Percentiles rank a stretch among this genome's conserved stretches.
phyloP scores from a whole-genome alignment of 2,797 vertebrate species.

The Parambassis ranga region DNA sequence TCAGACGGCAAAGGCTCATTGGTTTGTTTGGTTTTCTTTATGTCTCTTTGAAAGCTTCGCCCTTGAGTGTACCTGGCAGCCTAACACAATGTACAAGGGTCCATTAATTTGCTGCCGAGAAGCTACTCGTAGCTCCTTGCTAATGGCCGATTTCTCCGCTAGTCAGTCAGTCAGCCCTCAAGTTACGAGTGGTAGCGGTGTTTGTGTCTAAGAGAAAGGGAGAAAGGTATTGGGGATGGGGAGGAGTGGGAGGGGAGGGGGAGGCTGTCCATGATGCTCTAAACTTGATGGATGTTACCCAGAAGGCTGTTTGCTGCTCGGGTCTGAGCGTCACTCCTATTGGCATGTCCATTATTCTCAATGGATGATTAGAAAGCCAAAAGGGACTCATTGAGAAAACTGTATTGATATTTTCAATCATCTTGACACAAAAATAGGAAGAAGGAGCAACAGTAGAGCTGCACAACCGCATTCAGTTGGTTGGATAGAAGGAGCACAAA shows the following conservation, averaged over 20 bases:
- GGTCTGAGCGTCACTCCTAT: constrained; percentile 16
- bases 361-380: constrained; percentile 26
- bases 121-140: constrained; percentile 26
- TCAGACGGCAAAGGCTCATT: neutral
- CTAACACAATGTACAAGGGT: constrained; percentile 25
- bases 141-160: constrained; percentile 39
- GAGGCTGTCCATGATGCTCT: neutral
- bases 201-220: neutral
- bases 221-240: constrained; percentile 5
- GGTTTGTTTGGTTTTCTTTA: constrained; percentile 38
- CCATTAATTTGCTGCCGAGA: constrained; percentile 44
- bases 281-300: constrained; percentile 38
- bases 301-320: neutral
- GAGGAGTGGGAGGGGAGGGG: neutral
- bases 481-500: constrained; percentile 11
- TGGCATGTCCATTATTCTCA: constrained; percentile 43
- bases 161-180: constrained; percentile 40
- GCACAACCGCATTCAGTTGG: neutral
- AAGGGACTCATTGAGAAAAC: constrained; percentile 22
- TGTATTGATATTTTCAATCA: constrained; percentile 44
- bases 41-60: constrained; percentile 30
- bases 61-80: constrained; percentile 8
- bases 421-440: constrained; percentile 28
- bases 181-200: constrained; percentile 31
- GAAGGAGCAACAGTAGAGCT: neutral